Base-by-base conservation (phyloP, 2,797 vertebrate species). In the Capromys pilorides region DNA sequence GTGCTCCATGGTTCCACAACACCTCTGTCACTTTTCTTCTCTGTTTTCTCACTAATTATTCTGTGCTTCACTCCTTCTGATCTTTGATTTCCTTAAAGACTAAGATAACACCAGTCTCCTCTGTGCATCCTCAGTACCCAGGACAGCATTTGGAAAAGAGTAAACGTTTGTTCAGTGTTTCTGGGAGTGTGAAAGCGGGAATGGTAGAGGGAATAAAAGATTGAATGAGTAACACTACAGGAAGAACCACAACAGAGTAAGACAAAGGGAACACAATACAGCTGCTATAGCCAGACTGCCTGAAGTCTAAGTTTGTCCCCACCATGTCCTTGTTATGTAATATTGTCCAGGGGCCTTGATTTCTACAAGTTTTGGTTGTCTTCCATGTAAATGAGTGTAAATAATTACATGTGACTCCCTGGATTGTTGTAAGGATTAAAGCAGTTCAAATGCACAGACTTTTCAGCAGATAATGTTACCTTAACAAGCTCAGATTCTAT, bases 381-480 rank as follows among this genome's bases (percentile, higher is more conserved):
- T 75, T 62, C 26, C 75, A 51, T 90, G 6, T 89, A 69, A 94
- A 85, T 16, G 18, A 22, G 12, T 2, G 19, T 41, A 71, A 26
- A 77, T 33, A 88, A 62, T 39, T 80, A 66, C 4, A 28, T 0
- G 8, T 1, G 75, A 11, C 16, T 88, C 36, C 33, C 36, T 54
- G 8, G 45, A 84, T 57, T 86, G 22, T 45, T 95, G 80, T 80
- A 39, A 86, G 26, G 18, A 94, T 61, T 78, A 59, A 93, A 84
- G 41, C 8, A 88, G 12, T 9, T 57, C 36, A 92, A 51, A 84
- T 28, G 39, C 1, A 10, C 93, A 86, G n/a, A 81, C 12, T 69
- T 84, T 28, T 36, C 75, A 90, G n/a, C 16, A 80, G 5, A 62
- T 73, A 81, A 2, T 18, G 31, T 11, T 24, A 80, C 2, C 5